Conservation (phyloP, 1,140 invertebrate genomes). For the Dufourea novaeangliae region DNA sequence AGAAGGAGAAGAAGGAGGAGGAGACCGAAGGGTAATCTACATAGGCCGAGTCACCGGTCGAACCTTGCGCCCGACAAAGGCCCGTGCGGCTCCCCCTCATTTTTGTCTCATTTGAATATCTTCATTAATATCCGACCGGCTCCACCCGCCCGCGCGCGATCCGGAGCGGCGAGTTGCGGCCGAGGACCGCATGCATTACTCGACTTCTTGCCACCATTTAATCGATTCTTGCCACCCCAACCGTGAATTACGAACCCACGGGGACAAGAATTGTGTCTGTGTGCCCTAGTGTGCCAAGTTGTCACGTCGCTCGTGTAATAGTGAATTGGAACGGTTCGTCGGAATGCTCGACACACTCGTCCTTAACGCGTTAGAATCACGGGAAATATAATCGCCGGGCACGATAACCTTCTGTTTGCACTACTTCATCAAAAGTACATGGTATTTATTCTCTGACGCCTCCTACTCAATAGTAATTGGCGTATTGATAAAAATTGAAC, state of each 20-base stretch:
- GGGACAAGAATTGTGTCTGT: no score
- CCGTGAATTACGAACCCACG: slow-evolving; percentile 59
- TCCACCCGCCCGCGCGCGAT: slow-evolving; percentile 49
- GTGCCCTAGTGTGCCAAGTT: no score
- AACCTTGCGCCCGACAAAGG: slow-evolving; percentile 70
- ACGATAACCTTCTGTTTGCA: no score
- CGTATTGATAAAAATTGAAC: no score
- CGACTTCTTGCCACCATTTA: slow-evolving; percentile 72
- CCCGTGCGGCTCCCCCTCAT: slow-evolving; percentile 64
- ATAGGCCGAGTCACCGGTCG: slow-evolving; percentile 71
- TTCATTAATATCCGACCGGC: slow-evolving; percentile 75
- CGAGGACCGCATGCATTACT: slow-evolving; percentile 70
- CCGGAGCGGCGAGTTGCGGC: slow-evolving; percentile 7
- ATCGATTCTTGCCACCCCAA: slow-evolving; percentile 71
- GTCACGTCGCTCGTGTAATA: slow-evolving; percentile 52
- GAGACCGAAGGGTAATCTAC: slow-evolving; percentile 67
- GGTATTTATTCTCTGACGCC: no score
- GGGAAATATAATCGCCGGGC: no score
- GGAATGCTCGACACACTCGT: slow-evolving; percentile 9
- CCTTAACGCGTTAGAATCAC: neutral
- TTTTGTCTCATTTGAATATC: slow-evolving; percentile 78
- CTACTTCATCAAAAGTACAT: no score
- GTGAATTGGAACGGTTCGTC: slow-evolving; percentile 15
- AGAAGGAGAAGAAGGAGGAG: slow-evolving; percentile 26
- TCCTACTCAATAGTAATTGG: no score